phyloP scores from a whole-genome alignment of 2,888 invertebrate genomes.

The Anagyrus pseudococci region DNA sequence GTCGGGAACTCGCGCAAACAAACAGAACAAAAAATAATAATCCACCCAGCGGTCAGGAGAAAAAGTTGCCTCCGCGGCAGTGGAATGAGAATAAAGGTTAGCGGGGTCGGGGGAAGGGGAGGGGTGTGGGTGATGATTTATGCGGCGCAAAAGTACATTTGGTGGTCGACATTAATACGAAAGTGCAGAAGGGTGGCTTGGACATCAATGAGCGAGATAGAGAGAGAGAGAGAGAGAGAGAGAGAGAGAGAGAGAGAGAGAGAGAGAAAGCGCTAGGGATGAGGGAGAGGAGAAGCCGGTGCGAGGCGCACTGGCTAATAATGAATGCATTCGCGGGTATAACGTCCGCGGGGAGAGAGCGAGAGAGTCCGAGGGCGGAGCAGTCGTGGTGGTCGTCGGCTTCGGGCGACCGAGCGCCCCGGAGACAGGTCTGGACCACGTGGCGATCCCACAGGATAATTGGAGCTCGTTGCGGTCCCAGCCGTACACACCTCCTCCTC shows the following conservation, averaged over 20 bases:
- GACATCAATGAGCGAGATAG: conserved; percentile 4
- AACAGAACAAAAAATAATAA: too few relatives aligned
- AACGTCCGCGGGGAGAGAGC: conserved; percentile 41
- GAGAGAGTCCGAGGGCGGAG: too few relatives aligned
- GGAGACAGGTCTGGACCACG: conserved; percentile 40
- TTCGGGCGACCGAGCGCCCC: background rate
- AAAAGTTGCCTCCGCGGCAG: too few relatives aligned
- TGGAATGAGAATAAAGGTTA: too few relatives aligned
- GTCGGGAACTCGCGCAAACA: too few relatives aligned
- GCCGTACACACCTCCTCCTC: too few relatives aligned
- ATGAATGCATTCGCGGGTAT: conserved; percentile 49
- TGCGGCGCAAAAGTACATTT: conserved; percentile 30
- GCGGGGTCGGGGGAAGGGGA: too few relatives aligned
- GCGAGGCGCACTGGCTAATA: conserved; percentile 39
- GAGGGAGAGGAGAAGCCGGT: conserved; percentile 18
- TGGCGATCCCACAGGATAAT: conserved; percentile 55
- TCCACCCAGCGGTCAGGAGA: too few relatives aligned
- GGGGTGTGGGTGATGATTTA: conserved; percentile 26
- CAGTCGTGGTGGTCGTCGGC: too few relatives aligned
- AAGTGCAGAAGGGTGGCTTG: conserved; percentile 28
- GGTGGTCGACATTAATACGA: conserved; percentile 27
- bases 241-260: too few relatives aligned
- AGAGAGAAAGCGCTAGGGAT: too few relatives aligned
- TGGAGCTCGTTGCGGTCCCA: conserved; percentile 54
- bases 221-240: too few relatives aligned